phyloP scores from a whole-genome alignment of 2,113 vertebrate genomes.

The Eira barbara region DNA sequence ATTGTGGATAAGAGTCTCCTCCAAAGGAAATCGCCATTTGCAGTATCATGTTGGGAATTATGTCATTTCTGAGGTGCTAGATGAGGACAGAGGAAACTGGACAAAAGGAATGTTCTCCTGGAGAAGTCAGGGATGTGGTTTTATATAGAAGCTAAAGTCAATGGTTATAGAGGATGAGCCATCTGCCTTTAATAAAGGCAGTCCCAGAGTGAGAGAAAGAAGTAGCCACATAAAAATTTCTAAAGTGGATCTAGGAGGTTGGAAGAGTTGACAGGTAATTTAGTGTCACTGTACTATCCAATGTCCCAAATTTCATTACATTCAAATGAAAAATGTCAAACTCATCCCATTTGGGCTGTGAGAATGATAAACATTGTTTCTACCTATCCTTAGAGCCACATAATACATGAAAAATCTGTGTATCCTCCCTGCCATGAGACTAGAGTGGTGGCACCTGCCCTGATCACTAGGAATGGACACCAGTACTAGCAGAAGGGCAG shows the following conservation, averaged over 20 bases:
- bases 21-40: neutral
- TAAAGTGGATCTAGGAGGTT: neutral
- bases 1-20: too few species aligned
- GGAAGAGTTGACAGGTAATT: neutral
- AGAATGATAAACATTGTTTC: neutral
- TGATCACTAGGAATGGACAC: neutral
- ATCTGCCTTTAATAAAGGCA: neutral
- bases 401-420: neutral
- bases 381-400: neutral
- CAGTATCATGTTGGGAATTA: neutral
- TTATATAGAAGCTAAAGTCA: neutral
- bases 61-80: neutral
- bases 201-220: neutral
- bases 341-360: neutral
- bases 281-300: neutral
- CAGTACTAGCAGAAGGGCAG: neutral
- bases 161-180: neutral
- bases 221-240: neutral
- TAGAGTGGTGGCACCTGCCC: neutral
- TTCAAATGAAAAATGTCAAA: conserved; percentile 45
- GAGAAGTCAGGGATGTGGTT: neutral
- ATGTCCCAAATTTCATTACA: conserved; percentile 14
- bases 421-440: neutral
- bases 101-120: neutral
- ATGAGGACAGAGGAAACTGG: neutral